These are phyloP conservation scores for Phalacrocorax brasilianus DNA, from an alignment of 2,113 vertebrate genomes.

Conservation along the genomic window DNA sequence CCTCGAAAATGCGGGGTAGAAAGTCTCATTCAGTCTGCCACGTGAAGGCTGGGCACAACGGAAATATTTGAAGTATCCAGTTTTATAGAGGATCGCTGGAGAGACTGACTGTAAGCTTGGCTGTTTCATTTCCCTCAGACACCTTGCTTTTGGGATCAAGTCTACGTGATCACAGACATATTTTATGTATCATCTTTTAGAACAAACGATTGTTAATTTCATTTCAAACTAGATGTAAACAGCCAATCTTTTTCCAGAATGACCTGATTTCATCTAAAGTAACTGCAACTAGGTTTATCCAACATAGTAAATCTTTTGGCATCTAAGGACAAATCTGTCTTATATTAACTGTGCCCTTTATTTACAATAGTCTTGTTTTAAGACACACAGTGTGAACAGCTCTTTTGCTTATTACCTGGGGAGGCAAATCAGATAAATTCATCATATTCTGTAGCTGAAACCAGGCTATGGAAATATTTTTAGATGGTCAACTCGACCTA, in stretches of 20 bases:
- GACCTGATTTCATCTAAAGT: not conserved
- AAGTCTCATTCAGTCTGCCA: not conserved
- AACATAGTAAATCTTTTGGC: not conserved
- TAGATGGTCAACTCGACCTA: fast-evolving
- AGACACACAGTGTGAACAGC: not conserved
- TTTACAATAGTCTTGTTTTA: not conserved
- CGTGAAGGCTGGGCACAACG: not conserved
- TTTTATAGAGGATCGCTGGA: not conserved
- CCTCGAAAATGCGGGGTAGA: not conserved
- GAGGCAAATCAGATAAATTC: not conserved
- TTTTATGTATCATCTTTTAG: not conserved
- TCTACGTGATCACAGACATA: not conserved
- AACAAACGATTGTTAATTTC: not conserved
- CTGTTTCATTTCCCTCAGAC: not conserved
- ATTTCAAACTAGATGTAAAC: not conserved
- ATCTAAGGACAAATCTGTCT: not conserved
- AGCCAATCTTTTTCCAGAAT: not conserved
- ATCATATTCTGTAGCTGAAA: not conserved
- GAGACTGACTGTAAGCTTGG: not conserved
- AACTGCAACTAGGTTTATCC: not conserved
- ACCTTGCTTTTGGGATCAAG: not conserved
- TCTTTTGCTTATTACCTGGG: not conserved
- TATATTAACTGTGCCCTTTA: not conserved
- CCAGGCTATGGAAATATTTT: not conserved
- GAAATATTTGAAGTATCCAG: not conserved